Evolutionary conservation across 2,113 vertebrate genomes (phyloP).

Genomic region (Varanus komodoensis): DNA sequence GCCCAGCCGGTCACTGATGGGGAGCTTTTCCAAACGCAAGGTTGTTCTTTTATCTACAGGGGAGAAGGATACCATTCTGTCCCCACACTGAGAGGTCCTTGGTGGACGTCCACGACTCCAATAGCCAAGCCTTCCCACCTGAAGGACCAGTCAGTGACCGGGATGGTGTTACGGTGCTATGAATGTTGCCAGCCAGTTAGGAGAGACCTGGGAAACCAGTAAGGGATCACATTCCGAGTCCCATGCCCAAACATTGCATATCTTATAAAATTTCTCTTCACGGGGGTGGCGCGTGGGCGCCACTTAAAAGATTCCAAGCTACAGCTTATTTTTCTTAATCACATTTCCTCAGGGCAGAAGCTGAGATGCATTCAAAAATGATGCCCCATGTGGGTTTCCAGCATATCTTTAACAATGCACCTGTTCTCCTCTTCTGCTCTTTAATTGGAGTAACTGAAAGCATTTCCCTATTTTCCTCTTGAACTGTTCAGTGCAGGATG

Average conservation of each 20-base stretch:
- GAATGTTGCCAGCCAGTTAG: neutral
- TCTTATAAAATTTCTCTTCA: no score
- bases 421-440: neutral
- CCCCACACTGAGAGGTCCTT: neutral
- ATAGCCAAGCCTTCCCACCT: neutral
- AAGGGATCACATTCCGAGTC: neutral
- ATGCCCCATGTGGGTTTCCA: neutral
- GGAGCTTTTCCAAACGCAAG: conserved; percentile 94
- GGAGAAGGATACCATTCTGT: neutral
- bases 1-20: conserved; percentile 80
- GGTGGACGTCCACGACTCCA: neutral
- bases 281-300: neutral
- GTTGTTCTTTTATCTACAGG: conserved; percentile 60
- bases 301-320: neutral
- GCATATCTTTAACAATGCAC: neutral
- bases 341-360: neutral
- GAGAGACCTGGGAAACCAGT: neutral
- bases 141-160: neutral
- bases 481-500: neutral
- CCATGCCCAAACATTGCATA: no score
- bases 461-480: no score
- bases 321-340: neutral
- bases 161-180: neutral
- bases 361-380: neutral
- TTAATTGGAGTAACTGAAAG: neutral